Base-by-base conservation (phyloP, 2,113 vertebrate species). In the Gracilinanus agilis region DNA sequence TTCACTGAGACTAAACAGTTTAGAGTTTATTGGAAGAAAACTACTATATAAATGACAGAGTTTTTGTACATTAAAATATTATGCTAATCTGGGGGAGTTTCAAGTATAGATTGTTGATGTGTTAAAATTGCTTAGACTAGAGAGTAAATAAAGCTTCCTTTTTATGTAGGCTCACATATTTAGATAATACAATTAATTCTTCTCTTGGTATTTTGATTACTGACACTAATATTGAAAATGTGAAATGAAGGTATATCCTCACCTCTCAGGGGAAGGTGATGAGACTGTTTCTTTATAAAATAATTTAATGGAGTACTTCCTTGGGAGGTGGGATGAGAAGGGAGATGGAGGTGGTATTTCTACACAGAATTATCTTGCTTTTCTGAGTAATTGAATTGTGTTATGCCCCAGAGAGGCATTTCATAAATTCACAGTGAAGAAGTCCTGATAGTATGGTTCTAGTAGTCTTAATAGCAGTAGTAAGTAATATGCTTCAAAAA, bases 1-100 rank as follows among this genome's bases (percentile, higher is more conserved):
- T 0, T 92, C 44, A 90, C 3, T 91, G 54, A 93, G 25, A 67
- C 53, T 88, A 88, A 34, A 24, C 90, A 93, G 19, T 61, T 92
- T 93, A 6, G 67, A 23, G 67, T 83, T 83, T 83, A 34, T 83
- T 83, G 23, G 44, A 97, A 89, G 67, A 40, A 92, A 2, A 91
- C 12, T 44, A 54, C 44, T 83, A 40, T 3, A 44, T 75, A 44
- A 91, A 88, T 16, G 44, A 56, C 40, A 54, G 0, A 3, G n/a
- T 4, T 55, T 56, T 83, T 96, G 91, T 55, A 95, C 92, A 90
- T n/a, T 94, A 89, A 89, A n/a, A 67, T 90, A 40, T 10, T 54
- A 54, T 93, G 23, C 2, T 24, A 49, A 2, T 91, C 13, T 75
- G 44, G 27, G 67, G 89, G 29, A 94, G 24, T 88, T 95, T 88